Conservation (phyloP, 2,888 invertebrate species). For the Meta bourneti region DNA sequence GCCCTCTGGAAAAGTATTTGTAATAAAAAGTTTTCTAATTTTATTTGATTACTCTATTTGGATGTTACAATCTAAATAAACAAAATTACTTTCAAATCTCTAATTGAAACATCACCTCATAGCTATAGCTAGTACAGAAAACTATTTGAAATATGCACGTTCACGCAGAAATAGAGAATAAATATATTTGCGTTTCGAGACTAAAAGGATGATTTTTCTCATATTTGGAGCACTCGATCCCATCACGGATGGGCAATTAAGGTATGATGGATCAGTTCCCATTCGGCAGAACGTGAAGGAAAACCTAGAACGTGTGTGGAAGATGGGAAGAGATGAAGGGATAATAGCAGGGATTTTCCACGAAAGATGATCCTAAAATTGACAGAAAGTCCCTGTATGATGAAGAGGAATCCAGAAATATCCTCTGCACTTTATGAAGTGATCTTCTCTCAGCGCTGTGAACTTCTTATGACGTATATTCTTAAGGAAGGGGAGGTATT, state of each 20-base stretch:
- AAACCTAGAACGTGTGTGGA: background rate
- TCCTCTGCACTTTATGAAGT: background rate
- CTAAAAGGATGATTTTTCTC: background rate
- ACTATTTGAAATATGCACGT: no score
- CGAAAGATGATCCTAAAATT: constrained; percentile 54
- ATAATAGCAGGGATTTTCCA: constrained; percentile 30
- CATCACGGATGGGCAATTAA: constrained; percentile 40
- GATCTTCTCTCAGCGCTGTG: background rate
- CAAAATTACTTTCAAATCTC: no score
- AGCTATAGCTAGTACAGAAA: no score
- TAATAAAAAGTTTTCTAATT: no score
- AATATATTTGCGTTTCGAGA: background rate
- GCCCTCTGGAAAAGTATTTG: no score
- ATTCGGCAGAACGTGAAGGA: constrained; percentile 1
- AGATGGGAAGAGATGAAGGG: background rate
- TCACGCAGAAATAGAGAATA: no score
- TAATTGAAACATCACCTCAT: no score
- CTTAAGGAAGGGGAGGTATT: no score
- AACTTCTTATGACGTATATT: no score
- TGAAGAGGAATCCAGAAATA: constrained; percentile 22
- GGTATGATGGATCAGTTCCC: constrained; percentile 28
- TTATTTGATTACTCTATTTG: no score
- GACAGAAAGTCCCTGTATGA: constrained; percentile 25
- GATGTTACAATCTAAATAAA: no score
- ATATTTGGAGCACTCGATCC: background rate